Percentiles rank a stretch among this genome's conserved stretches.
These are phyloP conservation scores for Campoletis sonorensis DNA, from an alignment of 1,140 invertebrate genomes.

Conservation along the genomic window DNA sequence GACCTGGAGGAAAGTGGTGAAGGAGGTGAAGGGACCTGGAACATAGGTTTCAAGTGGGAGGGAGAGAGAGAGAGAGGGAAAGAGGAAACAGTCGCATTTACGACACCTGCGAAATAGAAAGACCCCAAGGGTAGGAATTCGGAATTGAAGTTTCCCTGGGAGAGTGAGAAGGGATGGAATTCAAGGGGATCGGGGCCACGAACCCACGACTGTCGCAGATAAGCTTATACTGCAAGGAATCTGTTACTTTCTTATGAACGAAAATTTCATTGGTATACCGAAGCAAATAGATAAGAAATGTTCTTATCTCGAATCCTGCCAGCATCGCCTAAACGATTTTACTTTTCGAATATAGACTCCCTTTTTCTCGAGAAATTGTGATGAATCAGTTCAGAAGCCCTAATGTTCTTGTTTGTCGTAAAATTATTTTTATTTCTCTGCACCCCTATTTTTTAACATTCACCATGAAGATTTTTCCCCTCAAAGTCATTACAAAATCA, in stretches of 20 bases:
- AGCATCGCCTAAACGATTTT: neutral
- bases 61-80: neutral
- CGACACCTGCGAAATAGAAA: slow-evolving; percentile 44
- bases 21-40: neutral
- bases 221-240: slow-evolving; percentile 5
- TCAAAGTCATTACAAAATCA: too few species aligned
- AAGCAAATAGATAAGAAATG: neutral
- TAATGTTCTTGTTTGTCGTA: too few species aligned
- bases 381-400: too few species aligned
- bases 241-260: slow-evolving; percentile 23
- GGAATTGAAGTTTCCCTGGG: slow-evolving; percentile 28
- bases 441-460: too few species aligned
- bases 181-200: slow-evolving; percentile 15
- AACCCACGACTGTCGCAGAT: neutral
- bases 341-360: too few species aligned
- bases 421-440: too few species aligned
- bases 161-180: neutral
- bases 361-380: too few species aligned
- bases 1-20: neutral
- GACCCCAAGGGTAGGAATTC: slow-evolving; percentile 36
- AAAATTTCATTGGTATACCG: slow-evolving; percentile 20
- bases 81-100: slow-evolving; percentile 28
- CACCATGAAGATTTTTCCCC: too few species aligned
- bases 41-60: neutral
- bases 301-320: neutral